phyloP scores from a whole-genome alignment of 2,113 vertebrate species.

The Beaufortia kweichowensis region DNA sequence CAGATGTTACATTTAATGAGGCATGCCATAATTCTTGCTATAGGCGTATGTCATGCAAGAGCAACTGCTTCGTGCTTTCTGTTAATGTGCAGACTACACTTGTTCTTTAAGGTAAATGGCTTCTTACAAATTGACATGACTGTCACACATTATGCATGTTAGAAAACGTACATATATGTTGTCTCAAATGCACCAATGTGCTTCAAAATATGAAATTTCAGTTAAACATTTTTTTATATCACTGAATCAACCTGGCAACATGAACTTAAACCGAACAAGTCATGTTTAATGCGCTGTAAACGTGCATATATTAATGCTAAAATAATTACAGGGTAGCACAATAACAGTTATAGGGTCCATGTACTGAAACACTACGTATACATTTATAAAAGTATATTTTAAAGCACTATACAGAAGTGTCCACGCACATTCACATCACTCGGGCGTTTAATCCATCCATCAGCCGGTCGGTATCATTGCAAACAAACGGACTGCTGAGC shows the following conservation, averaged over 20 bases:
- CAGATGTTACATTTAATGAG: not conserved
- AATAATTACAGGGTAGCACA: no score
- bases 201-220: no score
- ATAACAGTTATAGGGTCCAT: no score
- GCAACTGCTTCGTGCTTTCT: not conserved
- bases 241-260: no score
- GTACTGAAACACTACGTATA: not conserved
- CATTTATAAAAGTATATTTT: no score
- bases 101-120: not conserved
- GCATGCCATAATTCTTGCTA: not conserved
- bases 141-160: not conserved
- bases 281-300: no score
- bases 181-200: no score
- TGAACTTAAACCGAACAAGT: no score
- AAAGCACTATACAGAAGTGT: not conserved
- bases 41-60: not conserved
- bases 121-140: not conserved
- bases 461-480: not conserved
- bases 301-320: no score
- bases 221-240: no score
- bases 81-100: not conserved
- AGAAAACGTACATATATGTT: not conserved
- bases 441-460: conserved; percentile 16
- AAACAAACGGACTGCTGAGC: conserved; percentile 18
- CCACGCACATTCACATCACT: conserved; percentile 21